Evolutionary conservation across 2,113 vertebrate species (phyloP).

Genomic region (Phalacrocorax brasilianus): DNA sequence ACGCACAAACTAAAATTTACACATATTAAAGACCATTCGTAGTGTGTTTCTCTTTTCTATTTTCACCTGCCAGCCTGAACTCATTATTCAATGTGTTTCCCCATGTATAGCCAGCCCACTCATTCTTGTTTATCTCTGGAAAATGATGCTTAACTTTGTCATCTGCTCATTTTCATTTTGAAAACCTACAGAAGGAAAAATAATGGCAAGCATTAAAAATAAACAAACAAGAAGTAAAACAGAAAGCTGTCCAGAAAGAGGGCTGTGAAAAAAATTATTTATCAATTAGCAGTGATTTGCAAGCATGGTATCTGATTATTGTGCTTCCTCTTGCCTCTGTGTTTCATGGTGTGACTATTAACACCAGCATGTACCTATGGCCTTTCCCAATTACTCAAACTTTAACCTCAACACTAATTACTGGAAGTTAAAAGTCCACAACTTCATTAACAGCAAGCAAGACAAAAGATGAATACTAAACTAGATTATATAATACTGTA

Average conservation of each 20-base stretch:
- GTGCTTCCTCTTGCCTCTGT: background rate
- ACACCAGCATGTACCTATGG: background rate
- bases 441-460: background rate
- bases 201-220: background rate
- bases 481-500: background rate
- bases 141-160: background rate
- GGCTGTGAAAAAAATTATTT: slow-evolving; percentile 13
- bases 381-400: background rate
- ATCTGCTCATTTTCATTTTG: background rate
- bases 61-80: background rate
- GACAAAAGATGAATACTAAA: background rate
- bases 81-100: background rate
- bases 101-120: background rate
- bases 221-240: background rate
- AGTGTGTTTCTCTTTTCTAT: background rate
- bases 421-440: background rate
- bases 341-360: slow-evolving; percentile 4
- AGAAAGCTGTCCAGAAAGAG: background rate
- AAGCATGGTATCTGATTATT: slow-evolving; percentile 19
- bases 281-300: slow-evolving; percentile 14
- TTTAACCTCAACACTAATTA: background rate
- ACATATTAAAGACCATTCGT: background rate
- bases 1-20: background rate
- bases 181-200: background rate
- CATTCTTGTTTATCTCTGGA: background rate